Conservation (phyloP, 2,113 vertebrate species). For the Notarius lentiginosus region DNA sequence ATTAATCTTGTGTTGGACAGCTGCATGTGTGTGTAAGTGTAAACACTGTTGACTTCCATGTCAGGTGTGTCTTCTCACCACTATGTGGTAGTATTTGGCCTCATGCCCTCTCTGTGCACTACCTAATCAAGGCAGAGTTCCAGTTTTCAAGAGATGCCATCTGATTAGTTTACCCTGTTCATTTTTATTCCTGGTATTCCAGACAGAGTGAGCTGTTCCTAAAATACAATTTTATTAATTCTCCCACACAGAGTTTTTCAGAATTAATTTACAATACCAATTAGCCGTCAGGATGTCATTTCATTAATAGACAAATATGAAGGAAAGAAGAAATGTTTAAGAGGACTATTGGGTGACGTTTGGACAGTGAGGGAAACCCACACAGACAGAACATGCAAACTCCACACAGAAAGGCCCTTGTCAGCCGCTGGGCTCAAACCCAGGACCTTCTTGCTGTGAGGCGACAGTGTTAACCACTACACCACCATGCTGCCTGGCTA, state of each 20-base stretch:
- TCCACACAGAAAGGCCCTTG: too few species aligned
- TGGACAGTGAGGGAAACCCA: too few species aligned
- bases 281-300: too few species aligned
- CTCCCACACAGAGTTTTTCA: too few species aligned
- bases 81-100: neutral
- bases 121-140: neutral
- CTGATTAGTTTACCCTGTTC: neutral
- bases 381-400: too few species aligned
- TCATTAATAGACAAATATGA: too few species aligned
- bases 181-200: slow-evolving; percentile 15
- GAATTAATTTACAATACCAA: too few species aligned
- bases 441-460: too few species aligned
- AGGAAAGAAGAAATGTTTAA: too few species aligned
- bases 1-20: slow-evolving; percentile 4
- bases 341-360: too few species aligned
- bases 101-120: neutral
- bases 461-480: too few species aligned
- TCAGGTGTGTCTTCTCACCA: slow-evolving; percentile 11
- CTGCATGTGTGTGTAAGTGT: slow-evolving; percentile 5
- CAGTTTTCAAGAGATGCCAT: neutral
- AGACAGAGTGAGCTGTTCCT: slow-evolving; percentile 10
- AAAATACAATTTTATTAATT: neutral
- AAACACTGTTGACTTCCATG: neutral
- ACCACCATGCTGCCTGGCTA: neutral
- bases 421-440: too few species aligned